Evolutionary conservation across 1,140 invertebrate species (phyloP), one percentile per base, ranked within the genome.

Genomic region (Ptiloglossa arizonensis): DNA sequence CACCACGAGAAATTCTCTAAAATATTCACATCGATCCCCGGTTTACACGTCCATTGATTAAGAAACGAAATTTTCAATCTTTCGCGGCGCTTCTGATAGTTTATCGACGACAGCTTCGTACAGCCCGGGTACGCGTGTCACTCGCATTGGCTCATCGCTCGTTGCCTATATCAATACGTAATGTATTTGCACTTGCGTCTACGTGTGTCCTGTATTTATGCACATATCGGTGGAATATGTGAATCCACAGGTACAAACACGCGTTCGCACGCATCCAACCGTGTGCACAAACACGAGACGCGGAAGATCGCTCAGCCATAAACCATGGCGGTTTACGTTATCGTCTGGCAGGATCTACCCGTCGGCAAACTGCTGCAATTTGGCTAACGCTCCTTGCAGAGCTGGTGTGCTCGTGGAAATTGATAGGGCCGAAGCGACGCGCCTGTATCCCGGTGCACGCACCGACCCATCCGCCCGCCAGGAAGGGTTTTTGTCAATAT

Each of bases 271-370:
- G 50, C 54, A 38, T 48, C 50, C 56, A 66, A 27, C 17, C 66
- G 78, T 83, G 59, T 84, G 82, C 63, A 67, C 64, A 82, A 75
- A 66, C 66, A 48, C 67, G 76, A 68, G 60, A 57, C 68, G 46
- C 56, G 48, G 62, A 44, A 52, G 68, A 72, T 74, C 79, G 79
- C 54, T 78, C 75, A 63, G 75, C 80, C 75, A 86, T 86, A 86
- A 86, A 86, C 84, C 75, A 85, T 82, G 71, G 71, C 63, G 83
- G 82, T 85, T 85, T 85, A 86, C 82, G 82, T 86, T 86, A 86
- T 86, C 84, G 84, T 85, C 80, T 73, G 66, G 75, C 44, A 75
- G 80, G 84, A 86, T 85, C 83, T 86, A 79, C 57, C 84, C 84
- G 52, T 79, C 67, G 83, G 82, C 83, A 79, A 86, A 86, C 79